Base-by-base conservation (phyloP, 2,888 invertebrate genomes). In the Calliopum simillimum region DNA sequence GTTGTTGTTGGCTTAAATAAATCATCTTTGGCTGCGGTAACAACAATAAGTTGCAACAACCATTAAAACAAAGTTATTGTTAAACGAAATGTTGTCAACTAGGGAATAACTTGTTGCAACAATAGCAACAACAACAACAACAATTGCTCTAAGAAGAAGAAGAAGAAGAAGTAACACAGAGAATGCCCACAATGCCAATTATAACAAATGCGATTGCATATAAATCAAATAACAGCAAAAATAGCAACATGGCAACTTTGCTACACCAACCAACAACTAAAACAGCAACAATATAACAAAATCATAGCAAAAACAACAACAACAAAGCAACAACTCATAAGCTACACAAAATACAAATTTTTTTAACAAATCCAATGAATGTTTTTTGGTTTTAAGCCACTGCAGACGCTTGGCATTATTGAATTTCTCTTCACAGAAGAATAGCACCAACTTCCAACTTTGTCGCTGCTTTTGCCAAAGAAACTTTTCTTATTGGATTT, bases 181-280 rank as follows among this genome's bases (percentile, higher is more conserved):
- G 51, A 68, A 68, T 62, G 68, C 58, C 55, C 59, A 41, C 63
- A 58, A 8, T 19, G 55, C 72, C 71, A 71, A 65, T 72, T 75
- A 71, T 74, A 70, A 67, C 33, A 63, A 70, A 47, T 62, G 43
- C 55, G 66, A 61, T 53, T 62, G 70, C 70, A 47, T 56, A 70
- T 70, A 70, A 67, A 70, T 33, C 33, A 33, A 33, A 33, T 6
- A 46, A 8, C 21, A 12, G 25, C 71, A 68, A n/a, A n/a, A n/a
- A 62, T 46, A 68, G 16, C 49, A 14, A 19, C 61, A 51, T 19
- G 25, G 43, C 61, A 61, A 33, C 43, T 53, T 16, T 49, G 23
- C 59, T 58, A 44, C 41, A 51, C 13, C 33, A 70, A 65, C 49
- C 49, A 63, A 51, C 47, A 62, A 43, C 21, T 63, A 41, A 33